Conservation (phyloP, 92 coral and sea anemone species). For the Paramuricea clavata region DNA sequence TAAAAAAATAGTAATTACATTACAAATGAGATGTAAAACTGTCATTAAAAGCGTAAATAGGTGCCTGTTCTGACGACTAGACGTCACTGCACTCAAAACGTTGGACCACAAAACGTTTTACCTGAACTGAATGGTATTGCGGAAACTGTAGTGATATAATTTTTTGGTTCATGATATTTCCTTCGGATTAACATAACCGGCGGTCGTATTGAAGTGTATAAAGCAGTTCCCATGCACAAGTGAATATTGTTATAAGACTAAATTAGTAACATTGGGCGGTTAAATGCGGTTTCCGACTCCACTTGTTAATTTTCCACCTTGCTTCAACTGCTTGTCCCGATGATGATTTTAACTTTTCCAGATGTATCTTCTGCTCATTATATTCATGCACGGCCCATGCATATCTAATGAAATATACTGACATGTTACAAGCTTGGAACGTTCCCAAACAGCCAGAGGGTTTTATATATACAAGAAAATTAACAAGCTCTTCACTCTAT, state of each 20-base stretch:
- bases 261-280: not conserved
- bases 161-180: too few relatives aligned
- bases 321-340: not conserved
- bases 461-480: not conserved
- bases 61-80: too few relatives aligned
- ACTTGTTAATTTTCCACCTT: not conserved
- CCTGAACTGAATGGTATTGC: too few relatives aligned
- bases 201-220: not conserved
- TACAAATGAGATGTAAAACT: too few relatives aligned
- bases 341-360: not conserved
- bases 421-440: not conserved
- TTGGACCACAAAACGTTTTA: too few relatives aligned
- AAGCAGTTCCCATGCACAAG: not conserved
- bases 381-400: not conserved
- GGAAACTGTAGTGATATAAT: too few relatives aligned
- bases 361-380: not conserved
- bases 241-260: not conserved
- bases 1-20: too few relatives aligned
- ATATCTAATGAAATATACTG: not conserved
- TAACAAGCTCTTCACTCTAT: not conserved
- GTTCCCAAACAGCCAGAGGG: not conserved
- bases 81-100: too few relatives aligned
- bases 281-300: constrained; percentile 10
- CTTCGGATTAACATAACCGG: too few relatives aligned
- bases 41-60: too few relatives aligned